A percentile compares a stretch with the other conserved stretches of the same genome.
phyloP scores from a whole-genome alignment of 2,113 vertebrate species.

The Carollia perspicillata region DNA sequence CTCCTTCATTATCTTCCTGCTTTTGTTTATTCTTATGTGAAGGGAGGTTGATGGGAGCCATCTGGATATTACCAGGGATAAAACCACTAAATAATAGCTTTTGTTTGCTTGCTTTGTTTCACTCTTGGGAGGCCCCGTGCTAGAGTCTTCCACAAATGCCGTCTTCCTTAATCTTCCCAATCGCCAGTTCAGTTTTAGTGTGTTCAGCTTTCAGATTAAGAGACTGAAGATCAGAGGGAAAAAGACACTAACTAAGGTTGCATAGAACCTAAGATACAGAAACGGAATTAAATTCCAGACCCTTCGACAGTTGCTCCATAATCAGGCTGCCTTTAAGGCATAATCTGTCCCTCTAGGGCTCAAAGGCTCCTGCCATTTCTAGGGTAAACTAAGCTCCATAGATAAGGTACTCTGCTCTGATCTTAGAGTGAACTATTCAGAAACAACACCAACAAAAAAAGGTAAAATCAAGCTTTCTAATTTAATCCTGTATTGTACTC shows the following conservation, averaged over 20 bases:
- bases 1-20: not conserved
- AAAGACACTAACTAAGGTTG: not conserved
- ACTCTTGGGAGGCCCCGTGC: not conserved
- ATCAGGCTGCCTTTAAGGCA: not conserved
- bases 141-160: not conserved
- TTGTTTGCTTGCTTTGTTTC: not conserved
- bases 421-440: not conserved
- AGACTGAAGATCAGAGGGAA: not conserved
- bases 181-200: not conserved
- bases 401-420: not conserved
- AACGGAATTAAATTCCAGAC: not conserved
- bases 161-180: not conserved
- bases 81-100: not conserved
- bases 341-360: not conserved
- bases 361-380: not conserved
- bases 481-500: not conserved
- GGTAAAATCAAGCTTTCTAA: not conserved
- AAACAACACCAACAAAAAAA: not conserved
- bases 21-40: not conserved
- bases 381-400: not conserved
- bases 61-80: not conserved
- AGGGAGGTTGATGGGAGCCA: not conserved
- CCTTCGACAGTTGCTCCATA: not conserved
- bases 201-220: not conserved
- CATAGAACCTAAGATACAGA: not conserved